phyloP scores from a whole-genome alignment of 2,113 vertebrate species.

The Hippocampus abdominalis region DNA sequence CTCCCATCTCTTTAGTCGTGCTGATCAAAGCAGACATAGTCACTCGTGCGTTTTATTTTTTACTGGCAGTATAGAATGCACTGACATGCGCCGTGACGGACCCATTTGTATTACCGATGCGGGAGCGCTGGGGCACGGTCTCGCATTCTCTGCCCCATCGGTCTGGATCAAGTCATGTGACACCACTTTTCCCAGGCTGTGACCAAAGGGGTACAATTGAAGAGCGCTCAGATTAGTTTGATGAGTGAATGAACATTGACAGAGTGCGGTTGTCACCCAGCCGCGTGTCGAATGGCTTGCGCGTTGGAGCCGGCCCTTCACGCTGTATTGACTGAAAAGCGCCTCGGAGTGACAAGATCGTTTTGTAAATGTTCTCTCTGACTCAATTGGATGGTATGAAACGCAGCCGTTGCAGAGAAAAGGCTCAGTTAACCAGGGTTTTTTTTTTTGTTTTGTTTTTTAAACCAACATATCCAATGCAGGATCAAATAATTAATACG shows the following conservation, averaged over 20 bases:
- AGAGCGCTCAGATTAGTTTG: background rate
- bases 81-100: background rate
- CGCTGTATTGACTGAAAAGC: background rate
- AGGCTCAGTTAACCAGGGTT: background rate
- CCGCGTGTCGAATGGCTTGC: background rate
- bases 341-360: background rate
- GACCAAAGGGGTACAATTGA: background rate
- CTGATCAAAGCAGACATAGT: background rate
- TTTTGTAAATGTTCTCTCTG: background rate
- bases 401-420: background rate
- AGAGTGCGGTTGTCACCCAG: background rate
- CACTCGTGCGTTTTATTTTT: background rate
- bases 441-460: background rate
- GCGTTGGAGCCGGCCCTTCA: background rate
- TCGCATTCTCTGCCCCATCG: background rate
- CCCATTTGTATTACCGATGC: background rate
- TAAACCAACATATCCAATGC: background rate
- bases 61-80: background rate
- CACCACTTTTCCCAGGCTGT: background rate
- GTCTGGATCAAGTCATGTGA: background rate
- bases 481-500: background rate
- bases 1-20: background rate
- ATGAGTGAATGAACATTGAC: slow-evolving; percentile 1
- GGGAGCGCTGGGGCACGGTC: background rate
- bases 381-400: background rate